A percentile compares a stretch with the other conserved stretches of the same genome.
Conservation (phyloP, 2,113 vertebrate species). For the Narcine bancroftii region DNA sequence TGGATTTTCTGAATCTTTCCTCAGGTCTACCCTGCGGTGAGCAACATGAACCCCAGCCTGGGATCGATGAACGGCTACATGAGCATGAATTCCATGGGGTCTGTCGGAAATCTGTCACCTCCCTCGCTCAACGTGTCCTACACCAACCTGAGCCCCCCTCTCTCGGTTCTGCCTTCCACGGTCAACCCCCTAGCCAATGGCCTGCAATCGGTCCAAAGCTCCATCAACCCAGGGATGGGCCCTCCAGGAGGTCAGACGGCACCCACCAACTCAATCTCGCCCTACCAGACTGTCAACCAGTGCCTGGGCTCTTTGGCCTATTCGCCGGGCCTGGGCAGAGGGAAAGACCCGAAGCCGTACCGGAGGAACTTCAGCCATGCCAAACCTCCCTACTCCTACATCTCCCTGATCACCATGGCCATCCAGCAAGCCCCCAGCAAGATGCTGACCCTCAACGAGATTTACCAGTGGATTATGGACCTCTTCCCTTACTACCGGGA, state of each 20-base stretch:
- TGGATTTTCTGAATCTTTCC: conserved; percentile 34
- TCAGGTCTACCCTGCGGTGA: conserved; percentile 73
- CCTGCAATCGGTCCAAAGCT: conserved; percentile 53
- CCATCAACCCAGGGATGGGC: conserved; percentile 57
- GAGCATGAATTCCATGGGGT: conserved; percentile 68
- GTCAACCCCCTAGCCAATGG: conserved; percentile 62
- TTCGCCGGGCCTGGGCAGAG: conserved; percentile 55
- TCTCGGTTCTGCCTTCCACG: conserved; percentile 55
- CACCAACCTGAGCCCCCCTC: conserved; percentile 51
- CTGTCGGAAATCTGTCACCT: conserved; percentile 41
- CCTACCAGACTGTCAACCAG: conserved; percentile 66
- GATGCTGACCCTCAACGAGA: conserved; percentile 81
- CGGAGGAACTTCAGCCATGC: conserved; percentile 74
- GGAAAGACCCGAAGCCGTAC: conserved; percentile 73
- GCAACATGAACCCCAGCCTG: conserved; percentile 64
- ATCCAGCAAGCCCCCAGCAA: conserved; percentile 82
- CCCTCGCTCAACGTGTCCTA: conserved; percentile 67
- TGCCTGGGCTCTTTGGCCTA: conserved; percentile 64
- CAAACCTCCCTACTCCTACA: not conserved
- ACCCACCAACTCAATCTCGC: conserved; percentile 57
- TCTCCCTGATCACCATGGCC: conserved; percentile 63
- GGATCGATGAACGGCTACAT: conserved; percentile 76
- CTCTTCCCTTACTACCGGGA: conserved; percentile 83
- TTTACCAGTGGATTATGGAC: conserved; percentile 55
- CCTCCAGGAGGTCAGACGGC: conserved; percentile 59